Conservation (phyloP, 23 tunicate genomes). For the Ciona savignyi region DNA sequence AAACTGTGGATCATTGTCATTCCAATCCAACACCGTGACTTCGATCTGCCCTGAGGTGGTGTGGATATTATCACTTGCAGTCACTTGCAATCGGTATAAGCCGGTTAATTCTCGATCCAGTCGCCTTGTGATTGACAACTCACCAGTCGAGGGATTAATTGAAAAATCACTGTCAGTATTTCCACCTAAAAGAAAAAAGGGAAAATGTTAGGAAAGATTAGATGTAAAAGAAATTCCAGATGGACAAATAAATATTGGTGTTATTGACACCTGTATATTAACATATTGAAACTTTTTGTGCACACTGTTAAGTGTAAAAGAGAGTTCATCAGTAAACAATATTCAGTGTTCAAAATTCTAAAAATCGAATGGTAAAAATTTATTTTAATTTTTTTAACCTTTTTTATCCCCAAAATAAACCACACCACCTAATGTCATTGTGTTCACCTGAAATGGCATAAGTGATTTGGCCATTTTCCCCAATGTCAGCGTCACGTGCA, state of each 20-base stretch:
- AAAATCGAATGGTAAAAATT: too few species aligned
- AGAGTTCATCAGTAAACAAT: too few species aligned
- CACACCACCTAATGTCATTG: background rate
- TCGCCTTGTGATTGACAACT: slow-evolving; percentile 33
- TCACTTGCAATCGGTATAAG: slow-evolving; percentile 61
- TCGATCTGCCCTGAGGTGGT: slow-evolving; percentile 19
- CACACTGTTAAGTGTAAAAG: too few species aligned
- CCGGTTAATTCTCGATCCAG: slow-evolving; percentile 71
- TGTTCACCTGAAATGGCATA: slow-evolving; percentile 46
- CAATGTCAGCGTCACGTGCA: slow-evolving; percentile 51
- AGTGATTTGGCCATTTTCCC: slow-evolving; percentile 46
- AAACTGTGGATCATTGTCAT: slow-evolving; percentile 74
- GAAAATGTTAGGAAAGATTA: background rate
- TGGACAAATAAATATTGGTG: too few species aligned
- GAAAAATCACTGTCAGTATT: slow-evolving; percentile 39
- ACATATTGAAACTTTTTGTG: too few species aligned
- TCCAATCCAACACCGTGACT: slow-evolving; percentile 61
- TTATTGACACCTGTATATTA: too few species aligned
- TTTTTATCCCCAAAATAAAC: background rate
- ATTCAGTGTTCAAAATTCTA: too few species aligned
- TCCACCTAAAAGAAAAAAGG: slow-evolving; percentile 35
- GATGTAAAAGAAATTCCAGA: background rate
- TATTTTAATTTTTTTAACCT: background rate
- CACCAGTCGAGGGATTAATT: slow-evolving; percentile 50
- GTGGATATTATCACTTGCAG: slow-evolving; percentile 32